These are phyloP conservation scores for human (Homo sapiens) DNA, from an alignment of 2,113 vertebrate genomes.

Conservation along the genomic window DNA sequence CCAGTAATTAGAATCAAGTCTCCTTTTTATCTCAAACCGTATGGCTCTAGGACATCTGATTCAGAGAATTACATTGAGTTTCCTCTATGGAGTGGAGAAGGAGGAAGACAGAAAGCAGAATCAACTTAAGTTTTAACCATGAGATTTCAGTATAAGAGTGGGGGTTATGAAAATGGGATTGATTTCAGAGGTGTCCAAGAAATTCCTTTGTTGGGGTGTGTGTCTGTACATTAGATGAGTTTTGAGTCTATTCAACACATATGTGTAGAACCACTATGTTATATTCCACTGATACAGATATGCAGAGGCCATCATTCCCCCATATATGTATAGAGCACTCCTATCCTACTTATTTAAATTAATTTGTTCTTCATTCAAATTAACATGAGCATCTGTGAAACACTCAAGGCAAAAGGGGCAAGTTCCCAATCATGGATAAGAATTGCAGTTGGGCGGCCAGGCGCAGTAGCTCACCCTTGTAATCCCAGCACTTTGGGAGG, in stretches of 20 bases:
- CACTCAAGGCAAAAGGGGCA: background rate
- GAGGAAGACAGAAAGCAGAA: background rate
- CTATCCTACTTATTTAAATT: background rate
- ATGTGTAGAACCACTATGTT: background rate
- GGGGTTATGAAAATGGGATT: background rate
- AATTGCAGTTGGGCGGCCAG: background rate
- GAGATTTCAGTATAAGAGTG: background rate
- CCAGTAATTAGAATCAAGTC: background rate
- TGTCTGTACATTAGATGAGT: background rate
- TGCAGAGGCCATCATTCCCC: background rate
- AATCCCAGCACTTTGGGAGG: no score
- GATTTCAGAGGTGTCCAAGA: background rate
- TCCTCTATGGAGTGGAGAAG: background rate
- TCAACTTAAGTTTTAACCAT: background rate
- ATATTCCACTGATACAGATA: background rate
- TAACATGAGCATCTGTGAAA: background rate
- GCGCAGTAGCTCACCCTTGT: no score
- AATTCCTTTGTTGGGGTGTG: background rate
- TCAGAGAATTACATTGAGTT: background rate
- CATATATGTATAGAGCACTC: background rate
- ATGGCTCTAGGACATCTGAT: background rate
- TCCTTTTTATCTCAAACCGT: background rate
- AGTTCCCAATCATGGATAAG: background rate
- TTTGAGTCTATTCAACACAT: background rate
- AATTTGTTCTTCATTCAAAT: background rate